Conservation (phyloP, 2,797 vertebrate genomes). For the Hippopotamyrus pictus region DNA sequence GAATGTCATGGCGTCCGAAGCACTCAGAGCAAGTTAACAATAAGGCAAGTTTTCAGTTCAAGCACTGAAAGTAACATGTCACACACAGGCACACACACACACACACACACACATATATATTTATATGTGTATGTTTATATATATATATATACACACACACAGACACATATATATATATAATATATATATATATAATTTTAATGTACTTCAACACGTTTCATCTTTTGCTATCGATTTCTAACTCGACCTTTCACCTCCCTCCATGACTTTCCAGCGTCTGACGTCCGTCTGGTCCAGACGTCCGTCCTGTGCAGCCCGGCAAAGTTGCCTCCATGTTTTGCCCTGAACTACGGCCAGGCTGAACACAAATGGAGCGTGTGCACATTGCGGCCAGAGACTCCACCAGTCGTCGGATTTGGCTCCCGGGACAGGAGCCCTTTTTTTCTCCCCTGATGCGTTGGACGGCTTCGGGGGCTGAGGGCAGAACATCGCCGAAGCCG, state of each 20-base stretch:
- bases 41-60: background rate
- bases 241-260: background rate
- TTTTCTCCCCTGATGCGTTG: slow-evolving; percentile 57
- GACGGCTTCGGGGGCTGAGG: slow-evolving; percentile 63
- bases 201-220: background rate
- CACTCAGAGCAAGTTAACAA: background rate
- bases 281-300: slow-evolving; percentile 26
- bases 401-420: slow-evolving; percentile 37
- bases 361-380: slow-evolving; percentile 50
- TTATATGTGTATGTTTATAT: background rate
- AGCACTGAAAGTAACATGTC: background rate
- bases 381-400: slow-evolving; percentile 57
- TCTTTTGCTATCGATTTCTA: background rate
- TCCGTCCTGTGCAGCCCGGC: slow-evolving; percentile 9
- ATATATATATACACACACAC: background rate
- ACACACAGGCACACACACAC: background rate
- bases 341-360: slow-evolving; percentile 40
- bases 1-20: background rate
- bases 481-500: slow-evolving; percentile 62
- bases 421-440: slow-evolving; percentile 40
- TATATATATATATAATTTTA: background rate
- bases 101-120: background rate
- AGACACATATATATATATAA: background rate
- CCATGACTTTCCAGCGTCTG: background rate
- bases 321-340: slow-evolving; percentile 30